Percentiles rank a stretch among this genome's conserved stretches.
phyloP scores from a whole-genome alignment of 1,140 invertebrate species.

The Hesperophylax magnus region DNA sequence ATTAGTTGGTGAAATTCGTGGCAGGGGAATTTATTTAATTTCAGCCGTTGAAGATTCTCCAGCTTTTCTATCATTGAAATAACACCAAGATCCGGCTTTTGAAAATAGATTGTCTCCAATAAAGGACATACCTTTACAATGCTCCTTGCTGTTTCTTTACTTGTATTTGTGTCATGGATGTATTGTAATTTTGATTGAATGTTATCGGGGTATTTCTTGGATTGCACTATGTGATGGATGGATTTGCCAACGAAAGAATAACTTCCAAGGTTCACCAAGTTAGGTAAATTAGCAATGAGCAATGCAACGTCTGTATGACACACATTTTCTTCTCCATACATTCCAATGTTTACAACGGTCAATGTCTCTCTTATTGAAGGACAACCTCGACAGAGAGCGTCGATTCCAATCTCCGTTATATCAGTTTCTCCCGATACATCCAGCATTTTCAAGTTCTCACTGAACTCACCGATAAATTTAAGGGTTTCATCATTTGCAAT shows the following conservation, averaged over 20 bases:
- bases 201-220: constrained; percentile 67
- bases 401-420: constrained; percentile 74
- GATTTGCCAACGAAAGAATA: constrained; percentile 77
- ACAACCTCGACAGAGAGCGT: constrained; percentile 69
- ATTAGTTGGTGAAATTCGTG: constrained; percentile 73
- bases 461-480: constrained; percentile 72
- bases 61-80: constrained; percentile 70
- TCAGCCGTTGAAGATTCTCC: constrained; percentile 70
- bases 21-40: constrained; percentile 75
- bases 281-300: constrained; percentile 73
- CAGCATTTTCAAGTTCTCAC: constrained; percentile 72
- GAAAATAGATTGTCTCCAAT: constrained; percentile 75
- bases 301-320: constrained; percentile 74
- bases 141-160: constrained; percentile 70
- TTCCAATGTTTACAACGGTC: constrained; percentile 75
- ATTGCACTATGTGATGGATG: constrained; percentile 70
- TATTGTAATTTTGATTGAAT: constrained; percentile 75
- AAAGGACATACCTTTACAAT: constrained; percentile 73
- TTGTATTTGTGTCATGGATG: constrained; percentile 74
- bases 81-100: constrained; percentile 72
- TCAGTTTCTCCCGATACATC: constrained; percentile 78
- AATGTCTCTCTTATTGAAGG: constrained; percentile 69
- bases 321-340: constrained; percentile 76
- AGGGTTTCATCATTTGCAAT: constrained; percentile 79
- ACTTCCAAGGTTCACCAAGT: constrained; percentile 73